These are phyloP conservation scores for Epizoanthus scotinus DNA, from an alignment of 92 coral and sea anemone genomes.

Conservation along the genomic window DNA sequence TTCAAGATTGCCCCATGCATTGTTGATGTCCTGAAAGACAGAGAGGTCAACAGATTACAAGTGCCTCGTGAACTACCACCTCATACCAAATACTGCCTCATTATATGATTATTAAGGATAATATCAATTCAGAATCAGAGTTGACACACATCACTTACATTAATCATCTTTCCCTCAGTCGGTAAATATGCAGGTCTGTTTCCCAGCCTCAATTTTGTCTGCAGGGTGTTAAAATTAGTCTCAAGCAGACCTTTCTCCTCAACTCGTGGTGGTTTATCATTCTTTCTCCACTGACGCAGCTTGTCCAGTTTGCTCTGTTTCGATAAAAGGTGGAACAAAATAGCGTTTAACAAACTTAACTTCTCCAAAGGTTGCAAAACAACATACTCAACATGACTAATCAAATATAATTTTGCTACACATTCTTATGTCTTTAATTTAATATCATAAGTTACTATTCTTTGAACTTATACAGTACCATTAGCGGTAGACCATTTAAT, in stretches of 20 bases:
- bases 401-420: too few species aligned
- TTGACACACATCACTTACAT: constrained; percentile 47
- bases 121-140: background rate
- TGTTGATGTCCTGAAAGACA: constrained; percentile 73
- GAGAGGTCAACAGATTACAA: background rate
- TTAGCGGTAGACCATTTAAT: background rate
- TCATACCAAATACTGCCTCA: background rate
- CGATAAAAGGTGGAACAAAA: background rate
- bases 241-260: constrained; percentile 97
- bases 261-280: constrained; percentile 95
- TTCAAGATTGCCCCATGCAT: constrained; percentile 92
- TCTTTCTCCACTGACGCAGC: constrained; percentile 84
- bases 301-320: constrained; percentile 87
- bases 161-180: constrained; percentile 95
- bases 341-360: background rate
- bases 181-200: constrained; percentile 99
- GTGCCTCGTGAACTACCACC: too few species aligned
- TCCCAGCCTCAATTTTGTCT: constrained; percentile 89
- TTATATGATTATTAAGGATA: background rate
- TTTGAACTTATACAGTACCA: too few species aligned
- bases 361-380: background rate
- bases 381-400: background rate
- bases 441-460: too few species aligned
- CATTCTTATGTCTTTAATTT: too few species aligned
- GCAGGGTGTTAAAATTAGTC: constrained; percentile 98